Percentiles rank a stretch among this genome's conserved stretches.
Evolutionary conservation across 2,888 invertebrate genomes (phyloP).

Genomic region (Mimumesa dahlbomi): DNA sequence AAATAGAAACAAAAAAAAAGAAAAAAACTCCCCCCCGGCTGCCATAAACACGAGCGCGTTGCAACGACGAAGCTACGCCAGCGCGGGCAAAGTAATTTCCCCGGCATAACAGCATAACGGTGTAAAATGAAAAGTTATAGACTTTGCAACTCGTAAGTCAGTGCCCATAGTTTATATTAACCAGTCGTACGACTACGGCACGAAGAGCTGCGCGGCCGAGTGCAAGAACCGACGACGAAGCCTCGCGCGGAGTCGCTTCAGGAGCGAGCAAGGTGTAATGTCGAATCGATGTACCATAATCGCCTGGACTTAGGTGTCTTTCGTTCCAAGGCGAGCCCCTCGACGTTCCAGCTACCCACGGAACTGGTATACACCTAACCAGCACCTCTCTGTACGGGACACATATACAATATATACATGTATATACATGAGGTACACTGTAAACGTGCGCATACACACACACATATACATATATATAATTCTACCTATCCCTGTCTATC

Average conservation of each 20-base stretch:
- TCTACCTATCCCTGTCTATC: constrained; percentile 42
- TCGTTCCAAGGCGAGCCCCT: constrained; percentile 46
- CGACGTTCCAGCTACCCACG: constrained; percentile 45
- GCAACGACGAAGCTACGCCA: not conserved
- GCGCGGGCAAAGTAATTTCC: not conserved
- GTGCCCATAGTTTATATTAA: constrained; percentile 45
- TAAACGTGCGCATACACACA: constrained; percentile 7
- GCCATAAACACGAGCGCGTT: no score
- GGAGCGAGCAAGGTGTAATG: constrained; percentile 62
- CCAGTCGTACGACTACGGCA: constrained; percentile 23
- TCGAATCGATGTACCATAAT: constrained; percentile 63
- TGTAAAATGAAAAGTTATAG: constrained; percentile 52
- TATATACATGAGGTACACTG: constrained; percentile 14
- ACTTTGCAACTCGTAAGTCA: constrained; percentile 49
- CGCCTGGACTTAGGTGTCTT: constrained; percentile 57
- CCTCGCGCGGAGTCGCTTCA: constrained; percentile 33
- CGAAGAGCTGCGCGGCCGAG: not conserved
- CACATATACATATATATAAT: not conserved
- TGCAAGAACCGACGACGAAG: constrained; percentile 20
- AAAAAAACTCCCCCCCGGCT: no score
- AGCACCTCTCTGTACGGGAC: no score
- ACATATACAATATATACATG: constrained; percentile 8
- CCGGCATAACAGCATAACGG: constrained; percentile 17
- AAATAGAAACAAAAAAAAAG: not conserved
- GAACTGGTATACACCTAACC: constrained; percentile 58